These are phyloP conservation scores for Gallinago paraguaiae DNA, from an alignment of 2,113 vertebrate genomes.

Conservation along the genomic window DNA sequence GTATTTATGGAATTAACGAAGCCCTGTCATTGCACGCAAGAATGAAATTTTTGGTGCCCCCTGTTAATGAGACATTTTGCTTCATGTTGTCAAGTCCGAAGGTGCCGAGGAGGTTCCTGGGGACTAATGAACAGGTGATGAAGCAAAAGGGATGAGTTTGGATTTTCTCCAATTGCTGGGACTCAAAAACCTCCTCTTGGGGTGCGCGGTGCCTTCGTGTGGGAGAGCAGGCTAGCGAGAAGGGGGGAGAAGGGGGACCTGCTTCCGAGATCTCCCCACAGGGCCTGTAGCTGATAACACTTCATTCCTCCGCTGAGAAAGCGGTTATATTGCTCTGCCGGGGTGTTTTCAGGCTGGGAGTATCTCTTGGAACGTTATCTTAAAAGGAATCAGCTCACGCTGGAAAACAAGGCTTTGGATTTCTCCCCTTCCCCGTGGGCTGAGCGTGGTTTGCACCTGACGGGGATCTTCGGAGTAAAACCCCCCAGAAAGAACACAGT, in stretches of 20 bases:
- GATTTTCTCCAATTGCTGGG: not conserved
- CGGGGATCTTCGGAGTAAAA: not conserved
- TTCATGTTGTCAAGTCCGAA: not conserved
- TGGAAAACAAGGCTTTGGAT: not conserved
- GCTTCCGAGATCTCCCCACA: not conserved
- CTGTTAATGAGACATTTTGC: not conserved
- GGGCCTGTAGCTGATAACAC: not conserved
- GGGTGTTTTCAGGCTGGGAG: not conserved
- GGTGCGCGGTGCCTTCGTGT: not conserved
- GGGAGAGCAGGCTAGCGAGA: not conserved
- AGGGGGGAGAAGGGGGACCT: not conserved
- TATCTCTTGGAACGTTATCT: not conserved
- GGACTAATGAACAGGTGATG: fast-evolving
- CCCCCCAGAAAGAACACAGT: not conserved
- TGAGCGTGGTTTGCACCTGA: not conserved
- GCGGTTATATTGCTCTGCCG: not conserved
- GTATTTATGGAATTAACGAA: too few species aligned
- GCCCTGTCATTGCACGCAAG: not conserved
- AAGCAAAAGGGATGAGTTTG: not conserved
- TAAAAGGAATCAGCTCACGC: not conserved
- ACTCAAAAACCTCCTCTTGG: not conserved
- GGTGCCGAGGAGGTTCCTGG: not conserved
- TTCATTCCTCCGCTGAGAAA: not conserved
- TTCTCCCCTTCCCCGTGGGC: not conserved
- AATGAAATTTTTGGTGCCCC: not conserved